Base-by-base conservation (phyloP, 2,888 invertebrate species). In the Platerodrilus igneus region DNA sequence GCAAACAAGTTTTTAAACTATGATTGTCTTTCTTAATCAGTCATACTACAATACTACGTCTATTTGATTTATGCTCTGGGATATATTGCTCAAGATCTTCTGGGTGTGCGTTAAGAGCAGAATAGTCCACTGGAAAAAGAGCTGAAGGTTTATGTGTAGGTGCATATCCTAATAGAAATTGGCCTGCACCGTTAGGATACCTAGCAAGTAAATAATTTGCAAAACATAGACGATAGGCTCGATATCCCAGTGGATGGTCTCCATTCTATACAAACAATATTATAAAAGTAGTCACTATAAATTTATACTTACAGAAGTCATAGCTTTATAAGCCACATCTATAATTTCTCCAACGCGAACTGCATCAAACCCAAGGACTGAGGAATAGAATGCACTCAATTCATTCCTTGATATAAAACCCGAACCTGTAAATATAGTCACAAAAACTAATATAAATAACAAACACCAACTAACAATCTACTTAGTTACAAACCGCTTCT, bases 181-280 rank as follows among this genome's bases (percentile, higher is more conserved):
- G 83, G 1, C 85, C 85, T 0, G 83, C 83, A 1, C 84, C 84
- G 59, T 84, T 83, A 3, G 84, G 84, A 55, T 80, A 79, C 59
- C 81, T 77, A 3, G 82, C 84, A 64, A 84, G 74, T 48, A 85
- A 69, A 73, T 83, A 85, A 65, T 85, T 85, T 27, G 82, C 78
- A 64, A 82, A 85, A 62, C 81, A 81, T 56, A 83, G 74, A 42
- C 81, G 76, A 69, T 77, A 85, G n/a, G 81, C 77, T 17, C 74
- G 72, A 66, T 78, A 83, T 58, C 77, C 77, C 38, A 85, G 67
- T 46, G 75, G 76, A 51, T 81, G 73, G 58, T 80, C 81, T 41
- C 80, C 81, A 60, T 81, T 82, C 84, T 85, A 71, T 30, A 72
- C 70, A 38, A 55, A 53, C 17, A 34, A 9, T 41, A 20, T 14